Evolutionary conservation across 2,888 invertebrate species (phyloP), one percentile per base, ranked within the genome.

Genomic region (Euzophera pinguis): DNA sequence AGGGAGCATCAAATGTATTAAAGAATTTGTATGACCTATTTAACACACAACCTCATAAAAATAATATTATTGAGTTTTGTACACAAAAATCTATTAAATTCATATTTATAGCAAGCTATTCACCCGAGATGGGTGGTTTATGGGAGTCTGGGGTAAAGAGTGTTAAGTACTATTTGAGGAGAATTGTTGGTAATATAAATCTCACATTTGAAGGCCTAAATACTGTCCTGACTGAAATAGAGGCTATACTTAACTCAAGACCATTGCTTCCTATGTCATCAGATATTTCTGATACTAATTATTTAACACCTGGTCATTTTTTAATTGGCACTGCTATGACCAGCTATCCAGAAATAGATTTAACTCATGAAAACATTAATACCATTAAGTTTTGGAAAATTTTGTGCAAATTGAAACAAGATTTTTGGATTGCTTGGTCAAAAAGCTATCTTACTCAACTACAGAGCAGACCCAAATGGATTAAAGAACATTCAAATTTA

Each of bases 111-210:
- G 60, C 62, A 3, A 49, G 52, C 16, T 59, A 59, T 34, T 48
- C 54, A 1, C 62, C 61, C 9, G 49, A 47, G 1, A 59, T 57
- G 45, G 63, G 55, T 1, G 61, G 61, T 1, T 32, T 61, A 1
- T 57, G 57, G 57, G 57, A 60, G 38, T 50, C 57, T 3, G 52
- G 53, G 7, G 53, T 58, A 1, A 60, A 58, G 13, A 55, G 56
- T 22, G 5, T 53, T 2, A 58, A 58, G 13, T 47, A 45, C 13
- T 52, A 56, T 12, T 32, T 58, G 7, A 56, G 54, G 47, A 27
- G 55, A 1, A 51, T 53, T 8, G 47, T 57, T 39, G 55, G 55
- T 1, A 52, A 48, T 13, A 4, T 32, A 14, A 12, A 12, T 2
- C 29, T 59, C 1, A 58, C 56, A 9, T 61, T 49, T 49, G 55